phyloP scores from a whole-genome alignment of 2,797 vertebrate species.

The Coendou prehensilis region DNA sequence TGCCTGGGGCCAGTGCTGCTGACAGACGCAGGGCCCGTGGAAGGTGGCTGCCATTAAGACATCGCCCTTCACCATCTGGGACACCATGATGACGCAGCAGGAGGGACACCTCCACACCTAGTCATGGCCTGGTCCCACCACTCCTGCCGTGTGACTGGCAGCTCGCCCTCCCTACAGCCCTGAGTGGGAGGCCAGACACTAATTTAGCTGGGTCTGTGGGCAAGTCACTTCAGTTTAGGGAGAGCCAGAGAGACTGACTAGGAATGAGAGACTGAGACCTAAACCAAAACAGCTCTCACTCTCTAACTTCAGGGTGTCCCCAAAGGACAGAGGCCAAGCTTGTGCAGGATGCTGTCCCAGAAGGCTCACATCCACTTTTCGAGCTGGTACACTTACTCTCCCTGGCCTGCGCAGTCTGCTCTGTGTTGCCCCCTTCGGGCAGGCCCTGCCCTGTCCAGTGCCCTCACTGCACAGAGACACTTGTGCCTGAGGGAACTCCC shows the following conservation, averaged over 20 bases:
- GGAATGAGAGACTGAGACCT: not conserved
- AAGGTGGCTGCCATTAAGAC: not conserved
- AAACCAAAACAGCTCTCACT: not conserved
- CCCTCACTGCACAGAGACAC: not conserved
- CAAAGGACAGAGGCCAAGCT: conserved; percentile 4
- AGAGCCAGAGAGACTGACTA: no score
- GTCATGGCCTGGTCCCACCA: not conserved
- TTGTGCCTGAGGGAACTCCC: not conserved
- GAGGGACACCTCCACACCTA: not conserved
- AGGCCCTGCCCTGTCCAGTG: not conserved
- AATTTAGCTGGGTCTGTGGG: conserved; percentile 40
- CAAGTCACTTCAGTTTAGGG: not conserved
- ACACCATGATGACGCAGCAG: not conserved
- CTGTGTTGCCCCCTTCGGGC: not conserved
- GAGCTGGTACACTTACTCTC: not conserved
- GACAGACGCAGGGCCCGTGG: not conserved
- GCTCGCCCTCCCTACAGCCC: not conserved
- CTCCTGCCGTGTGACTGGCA: not conserved
- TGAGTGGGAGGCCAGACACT: not conserved
- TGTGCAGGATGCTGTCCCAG: not conserved
- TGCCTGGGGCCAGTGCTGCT: conserved; percentile 21
- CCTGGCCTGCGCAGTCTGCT: not conserved
- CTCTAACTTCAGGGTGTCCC: not conserved
- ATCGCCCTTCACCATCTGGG: not conserved
- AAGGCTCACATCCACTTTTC: not conserved